Conservation (phyloP, 1,140 invertebrate genomes). For the Ylistrum balloti region DNA sequence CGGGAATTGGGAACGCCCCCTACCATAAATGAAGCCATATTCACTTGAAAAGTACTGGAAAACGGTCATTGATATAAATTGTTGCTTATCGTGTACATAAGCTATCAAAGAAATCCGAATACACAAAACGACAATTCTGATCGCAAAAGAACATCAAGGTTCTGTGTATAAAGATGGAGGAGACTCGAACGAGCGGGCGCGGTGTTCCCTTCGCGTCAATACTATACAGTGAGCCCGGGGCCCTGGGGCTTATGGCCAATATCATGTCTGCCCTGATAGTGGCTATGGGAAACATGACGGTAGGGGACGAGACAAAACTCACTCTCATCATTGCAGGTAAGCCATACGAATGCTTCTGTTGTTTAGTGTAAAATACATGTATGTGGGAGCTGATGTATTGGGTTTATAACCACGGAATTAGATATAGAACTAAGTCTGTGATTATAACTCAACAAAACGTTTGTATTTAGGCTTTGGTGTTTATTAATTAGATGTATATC, state of each 20-base stretch:
- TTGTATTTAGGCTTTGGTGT: too few relatives aligned
- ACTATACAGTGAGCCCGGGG: slow-evolving; percentile 74
- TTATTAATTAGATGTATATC: too few relatives aligned
- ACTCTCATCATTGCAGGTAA: slow-evolving; percentile 63
- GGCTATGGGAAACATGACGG: slow-evolving; percentile 70
- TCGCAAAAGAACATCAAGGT: background rate
- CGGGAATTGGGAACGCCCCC: background rate
- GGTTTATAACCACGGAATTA: too few relatives aligned
- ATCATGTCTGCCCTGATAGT: slow-evolving; percentile 72
- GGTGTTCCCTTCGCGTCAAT: slow-evolving; percentile 69
- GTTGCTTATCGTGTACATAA: background rate
- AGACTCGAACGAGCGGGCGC: slow-evolving; percentile 52
- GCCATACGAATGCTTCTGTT: too few relatives aligned
- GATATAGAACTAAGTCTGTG: too few relatives aligned
- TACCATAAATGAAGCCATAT: background rate
- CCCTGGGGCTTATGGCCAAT: slow-evolving; percentile 72
- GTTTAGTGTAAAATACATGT: too few relatives aligned
- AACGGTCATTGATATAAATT: background rate
- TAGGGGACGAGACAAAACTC: slow-evolving; percentile 57
- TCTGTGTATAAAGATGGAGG: background rate
- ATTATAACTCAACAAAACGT: too few relatives aligned
- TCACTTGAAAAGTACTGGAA: background rate
- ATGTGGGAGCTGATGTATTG: too few relatives aligned
- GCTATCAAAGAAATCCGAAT: background rate
- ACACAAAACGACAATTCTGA: background rate